phyloP scores from a whole-genome alignment of 2,113 vertebrate species.

The Pungitius pungitius region DNA sequence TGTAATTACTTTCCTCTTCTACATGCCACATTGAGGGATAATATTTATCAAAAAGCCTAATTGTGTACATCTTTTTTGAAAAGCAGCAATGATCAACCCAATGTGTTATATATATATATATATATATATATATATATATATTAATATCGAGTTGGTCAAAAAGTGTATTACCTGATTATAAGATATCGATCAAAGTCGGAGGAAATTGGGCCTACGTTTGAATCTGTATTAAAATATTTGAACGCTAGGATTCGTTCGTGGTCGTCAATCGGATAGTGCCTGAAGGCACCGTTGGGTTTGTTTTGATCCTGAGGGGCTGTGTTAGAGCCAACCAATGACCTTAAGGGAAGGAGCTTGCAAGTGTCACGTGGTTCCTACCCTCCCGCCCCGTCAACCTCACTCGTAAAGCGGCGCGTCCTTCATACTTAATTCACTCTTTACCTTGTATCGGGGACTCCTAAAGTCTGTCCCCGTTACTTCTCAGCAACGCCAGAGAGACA shows the following conservation, averaged over 20 bases:
- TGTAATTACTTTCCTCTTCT: too few relatives aligned
- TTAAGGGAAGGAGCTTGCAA: neutral
- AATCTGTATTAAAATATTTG: neutral
- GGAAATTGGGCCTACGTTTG: neutral
- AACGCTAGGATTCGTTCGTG: neutral
- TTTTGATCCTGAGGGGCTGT: conserved; percentile 44
- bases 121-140: too few relatives aligned
- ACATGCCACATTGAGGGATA: neutral
- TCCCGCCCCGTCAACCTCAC: neutral
- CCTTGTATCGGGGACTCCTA: rapidly evolving
- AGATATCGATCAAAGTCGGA: too few relatives aligned
- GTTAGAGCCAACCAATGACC: conserved; percentile 65
- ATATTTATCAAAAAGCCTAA: neutral
- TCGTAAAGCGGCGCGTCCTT: conserved; percentile 22
- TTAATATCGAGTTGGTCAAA: too few relatives aligned
- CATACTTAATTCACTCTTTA: conserved; percentile 6
- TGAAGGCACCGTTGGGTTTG: conserved; percentile 17
- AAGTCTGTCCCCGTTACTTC: rapidly evolving
- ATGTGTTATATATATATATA: too few relatives aligned
- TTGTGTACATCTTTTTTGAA: neutral
- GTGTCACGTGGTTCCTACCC: conserved; percentile 38
- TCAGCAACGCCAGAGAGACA: neutral
- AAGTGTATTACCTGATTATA: too few relatives aligned
- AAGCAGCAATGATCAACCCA: neutral
- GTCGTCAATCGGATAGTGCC: neutral